Percentiles rank a stretch among this genome's conserved stretches.
Evolutionary conservation across 1,140 invertebrate genomes (phyloP).

Genomic region (Grapholita molesta): DNA sequence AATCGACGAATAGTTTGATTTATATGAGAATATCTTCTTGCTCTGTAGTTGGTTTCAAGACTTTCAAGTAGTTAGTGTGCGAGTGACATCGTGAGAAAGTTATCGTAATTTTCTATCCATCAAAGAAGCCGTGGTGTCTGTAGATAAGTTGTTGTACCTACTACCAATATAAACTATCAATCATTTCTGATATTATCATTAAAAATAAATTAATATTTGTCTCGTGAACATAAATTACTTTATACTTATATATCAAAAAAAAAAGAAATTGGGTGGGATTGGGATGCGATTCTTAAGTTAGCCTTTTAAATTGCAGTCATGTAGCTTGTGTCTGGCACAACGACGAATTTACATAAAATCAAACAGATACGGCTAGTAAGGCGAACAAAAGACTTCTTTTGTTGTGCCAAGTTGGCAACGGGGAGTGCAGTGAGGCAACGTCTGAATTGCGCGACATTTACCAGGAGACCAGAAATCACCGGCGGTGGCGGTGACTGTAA

Average conservation of each 20-base stretch:
- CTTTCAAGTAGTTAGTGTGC: not conserved
- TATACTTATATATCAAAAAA: too few relatives aligned
- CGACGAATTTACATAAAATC: too few relatives aligned
- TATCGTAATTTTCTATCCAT: slow-evolving; percentile 12
- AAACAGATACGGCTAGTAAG: too few relatives aligned
- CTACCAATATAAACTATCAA: not conserved
- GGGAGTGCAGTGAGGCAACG: not conserved
- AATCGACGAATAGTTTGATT: too few relatives aligned
- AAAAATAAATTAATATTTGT: too few relatives aligned
- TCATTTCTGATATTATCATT: not conserved
- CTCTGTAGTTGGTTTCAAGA: too few relatives aligned
- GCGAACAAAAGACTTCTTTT: not conserved
- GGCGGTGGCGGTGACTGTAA: slow-evolving; percentile 5
- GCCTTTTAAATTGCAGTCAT: too few relatives aligned
- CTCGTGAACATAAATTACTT: too few relatives aligned
- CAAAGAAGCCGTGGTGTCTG: not conserved
- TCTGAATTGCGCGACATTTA: slow-evolving; percentile 7
- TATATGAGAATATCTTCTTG: too few relatives aligned
- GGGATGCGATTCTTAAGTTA: too few relatives aligned
- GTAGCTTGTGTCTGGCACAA: too few relatives aligned
- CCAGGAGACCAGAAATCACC: not conserved
- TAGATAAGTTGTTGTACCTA: not conserved
- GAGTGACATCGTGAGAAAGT: not conserved
- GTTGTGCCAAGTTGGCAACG: not conserved
- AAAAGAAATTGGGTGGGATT: too few relatives aligned